phyloP scores from a whole-genome alignment of 2,797 vertebrate genomes.

The Pseudotriccus pelzelni region DNA sequence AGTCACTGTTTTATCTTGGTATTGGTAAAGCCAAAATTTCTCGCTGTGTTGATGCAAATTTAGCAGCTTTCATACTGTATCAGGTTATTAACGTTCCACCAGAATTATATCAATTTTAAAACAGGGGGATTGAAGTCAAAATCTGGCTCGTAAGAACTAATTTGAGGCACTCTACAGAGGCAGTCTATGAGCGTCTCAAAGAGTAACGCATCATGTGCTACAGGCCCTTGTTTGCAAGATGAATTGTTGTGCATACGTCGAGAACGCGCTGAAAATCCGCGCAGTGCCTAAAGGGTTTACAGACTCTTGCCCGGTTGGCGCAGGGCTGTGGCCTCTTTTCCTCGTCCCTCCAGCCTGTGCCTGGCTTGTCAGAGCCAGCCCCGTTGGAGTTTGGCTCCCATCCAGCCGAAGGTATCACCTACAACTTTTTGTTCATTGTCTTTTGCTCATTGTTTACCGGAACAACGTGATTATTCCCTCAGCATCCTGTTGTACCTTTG shows the following conservation, averaged over 20 bases:
- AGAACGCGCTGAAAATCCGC: fast-evolving
- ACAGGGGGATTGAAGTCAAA: neutral
- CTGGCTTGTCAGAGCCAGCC: neutral
- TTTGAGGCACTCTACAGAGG: neutral
- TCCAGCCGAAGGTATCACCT: slow-evolving; percentile 8
- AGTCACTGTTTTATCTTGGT: neutral
- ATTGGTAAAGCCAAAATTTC: neutral
- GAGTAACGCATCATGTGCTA: neutral
- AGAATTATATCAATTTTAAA: neutral
- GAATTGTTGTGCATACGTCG: fast-evolving
- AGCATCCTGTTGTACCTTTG: neutral
- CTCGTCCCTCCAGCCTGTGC: neutral
- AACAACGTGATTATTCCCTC: neutral
- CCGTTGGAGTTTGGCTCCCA: neutral
- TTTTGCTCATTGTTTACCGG: neutral
- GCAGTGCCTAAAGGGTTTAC: neutral
- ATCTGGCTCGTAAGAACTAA: neutral
- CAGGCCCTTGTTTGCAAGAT: neutral
- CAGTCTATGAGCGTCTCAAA: neutral
- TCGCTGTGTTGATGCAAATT: neutral
- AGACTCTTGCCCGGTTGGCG: fast-evolving
- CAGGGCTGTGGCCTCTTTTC: neutral
- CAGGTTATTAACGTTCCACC: neutral
- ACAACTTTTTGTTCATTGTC: slow-evolving; percentile 20
- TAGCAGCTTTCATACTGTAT: neutral